phyloP scores from a whole-genome alignment of 2,888 invertebrate species.

The Macrosoma leucophasiata region DNA sequence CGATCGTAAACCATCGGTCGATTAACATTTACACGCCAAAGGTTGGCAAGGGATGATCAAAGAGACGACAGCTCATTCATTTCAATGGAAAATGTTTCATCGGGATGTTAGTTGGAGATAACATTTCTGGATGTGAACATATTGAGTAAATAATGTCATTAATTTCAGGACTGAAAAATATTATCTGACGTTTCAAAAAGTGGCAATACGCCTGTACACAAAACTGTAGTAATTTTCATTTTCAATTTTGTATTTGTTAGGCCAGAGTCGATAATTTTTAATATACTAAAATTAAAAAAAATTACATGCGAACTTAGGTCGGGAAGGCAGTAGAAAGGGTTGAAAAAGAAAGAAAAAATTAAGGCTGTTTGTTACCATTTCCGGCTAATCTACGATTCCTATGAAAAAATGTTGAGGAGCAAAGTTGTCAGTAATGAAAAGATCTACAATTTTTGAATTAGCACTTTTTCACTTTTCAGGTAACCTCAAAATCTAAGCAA shows the following conservation, averaged over 20 bases:
- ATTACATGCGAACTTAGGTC: no score
- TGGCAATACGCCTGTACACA: not conserved
- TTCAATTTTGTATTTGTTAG: not conserved
- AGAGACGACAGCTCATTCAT: conserved; percentile 55
- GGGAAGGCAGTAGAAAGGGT: no score
- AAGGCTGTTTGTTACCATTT: no score
- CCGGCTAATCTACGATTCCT: no score
- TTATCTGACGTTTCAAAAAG: not conserved
- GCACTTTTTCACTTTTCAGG: no score
- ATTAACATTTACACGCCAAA: conserved; percentile 52
- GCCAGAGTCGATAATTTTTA: not conserved
- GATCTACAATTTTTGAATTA: no score
- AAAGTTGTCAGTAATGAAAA: no score
- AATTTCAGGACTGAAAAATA: conserved; percentile 1
- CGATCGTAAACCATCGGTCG: conserved; percentile 45
- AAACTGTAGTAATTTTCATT: not conserved
- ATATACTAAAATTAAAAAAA: not conserved
- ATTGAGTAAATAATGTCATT: no score
- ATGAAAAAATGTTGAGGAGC: no score
- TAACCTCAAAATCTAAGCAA: no score
- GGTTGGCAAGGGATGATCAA: conserved; percentile 52
- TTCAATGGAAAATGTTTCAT: conserved; percentile 47
- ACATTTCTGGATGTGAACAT: conserved; percentile 21
- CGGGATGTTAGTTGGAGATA: conserved; percentile 15
- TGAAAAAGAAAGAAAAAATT: no score